phyloP scores from a whole-genome alignment of 2,113 vertebrate genomes.

The Etheostoma spectabile region DNA sequence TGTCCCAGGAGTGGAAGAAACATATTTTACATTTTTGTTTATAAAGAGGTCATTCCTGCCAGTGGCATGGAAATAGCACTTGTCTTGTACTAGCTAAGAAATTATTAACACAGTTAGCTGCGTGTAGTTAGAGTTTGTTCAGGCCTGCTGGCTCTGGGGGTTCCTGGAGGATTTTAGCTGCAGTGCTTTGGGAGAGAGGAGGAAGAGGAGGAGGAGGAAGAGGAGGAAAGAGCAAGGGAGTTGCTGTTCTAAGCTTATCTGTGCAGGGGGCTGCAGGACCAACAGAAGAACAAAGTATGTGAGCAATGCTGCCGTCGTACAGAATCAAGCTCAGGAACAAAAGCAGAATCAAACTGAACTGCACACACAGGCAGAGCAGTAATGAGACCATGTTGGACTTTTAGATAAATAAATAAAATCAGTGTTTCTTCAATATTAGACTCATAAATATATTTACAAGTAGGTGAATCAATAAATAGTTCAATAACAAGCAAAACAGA shows the following conservation, averaged over 20 bases:
- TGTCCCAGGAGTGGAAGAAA: constrained; percentile 33
- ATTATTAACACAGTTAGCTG: constrained; percentile 66
- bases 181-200: constrained; percentile 39
- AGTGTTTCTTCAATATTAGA: not conserved
- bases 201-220: not conserved
- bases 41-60: constrained; percentile 54
- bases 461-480: constrained; percentile 41
- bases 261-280: constrained; percentile 57
- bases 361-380: constrained; percentile 8
- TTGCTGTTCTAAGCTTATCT: constrained; percentile 69
- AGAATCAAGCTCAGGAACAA: constrained; percentile 22
- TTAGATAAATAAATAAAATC: constrained; percentile 27
- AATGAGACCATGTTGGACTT: constrained; percentile 5
- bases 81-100: constrained; percentile 36
- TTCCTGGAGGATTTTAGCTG: constrained; percentile 51
- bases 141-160: constrained; percentile 45
- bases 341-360: not conserved
- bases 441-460: constrained; percentile 35
- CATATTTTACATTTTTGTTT: constrained; percentile 35
- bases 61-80: constrained; percentile 47
- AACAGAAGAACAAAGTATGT: constrained; percentile 55
- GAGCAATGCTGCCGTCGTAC: constrained; percentile 56
- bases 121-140: constrained; percentile 53
- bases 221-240: not conserved
- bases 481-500: constrained; percentile 1